A percentile compares a stretch with the other conserved stretches of the same genome.
phyloP scores from a whole-genome alignment of 2,888 invertebrate species.

The Epinotia nisella region DNA sequence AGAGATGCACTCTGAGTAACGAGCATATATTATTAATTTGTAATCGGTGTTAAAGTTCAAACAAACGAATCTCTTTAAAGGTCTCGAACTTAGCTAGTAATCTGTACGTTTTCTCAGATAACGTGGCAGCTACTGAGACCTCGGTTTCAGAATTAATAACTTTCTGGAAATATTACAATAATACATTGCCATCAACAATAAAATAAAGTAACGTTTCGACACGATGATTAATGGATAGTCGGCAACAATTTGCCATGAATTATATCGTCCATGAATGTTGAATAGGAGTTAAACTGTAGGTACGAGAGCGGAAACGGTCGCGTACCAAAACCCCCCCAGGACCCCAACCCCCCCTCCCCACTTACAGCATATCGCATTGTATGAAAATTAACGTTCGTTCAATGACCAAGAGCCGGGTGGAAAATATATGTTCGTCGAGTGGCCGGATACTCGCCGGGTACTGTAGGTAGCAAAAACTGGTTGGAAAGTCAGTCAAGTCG shows the following conservation, averaged over 20 bases:
- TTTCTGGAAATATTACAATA: too few species aligned
- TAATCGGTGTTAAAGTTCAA: too few species aligned
- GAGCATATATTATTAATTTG: too few species aligned
- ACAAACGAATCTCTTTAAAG: too few species aligned
- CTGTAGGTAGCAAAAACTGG: neutral
- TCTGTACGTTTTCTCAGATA: too few species aligned
- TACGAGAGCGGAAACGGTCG: conserved; percentile 48
- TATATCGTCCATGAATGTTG: neutral
- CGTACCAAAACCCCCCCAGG: conserved; percentile 56
- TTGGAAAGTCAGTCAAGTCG: neutral
- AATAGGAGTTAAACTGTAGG: neutral
- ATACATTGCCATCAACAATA: too few species aligned
- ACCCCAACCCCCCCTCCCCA: conserved; percentile 48
- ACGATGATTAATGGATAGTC: neutral
- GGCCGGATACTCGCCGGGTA: neutral
- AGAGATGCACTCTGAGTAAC: too few species aligned
- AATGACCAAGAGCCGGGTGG: conserved; percentile 7
- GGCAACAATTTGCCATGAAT: neutral
- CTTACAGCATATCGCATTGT: conserved; percentile 32
- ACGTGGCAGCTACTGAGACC: too few species aligned
- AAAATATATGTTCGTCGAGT: conserved; percentile 4
- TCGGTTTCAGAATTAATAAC: too few species aligned
- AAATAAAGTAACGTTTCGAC: neutral
- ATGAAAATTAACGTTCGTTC: conserved; percentile 43
- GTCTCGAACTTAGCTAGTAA: too few species aligned